Conservation (phyloP, 1,140 invertebrate genomes). For the Cherax destructor region DNA sequence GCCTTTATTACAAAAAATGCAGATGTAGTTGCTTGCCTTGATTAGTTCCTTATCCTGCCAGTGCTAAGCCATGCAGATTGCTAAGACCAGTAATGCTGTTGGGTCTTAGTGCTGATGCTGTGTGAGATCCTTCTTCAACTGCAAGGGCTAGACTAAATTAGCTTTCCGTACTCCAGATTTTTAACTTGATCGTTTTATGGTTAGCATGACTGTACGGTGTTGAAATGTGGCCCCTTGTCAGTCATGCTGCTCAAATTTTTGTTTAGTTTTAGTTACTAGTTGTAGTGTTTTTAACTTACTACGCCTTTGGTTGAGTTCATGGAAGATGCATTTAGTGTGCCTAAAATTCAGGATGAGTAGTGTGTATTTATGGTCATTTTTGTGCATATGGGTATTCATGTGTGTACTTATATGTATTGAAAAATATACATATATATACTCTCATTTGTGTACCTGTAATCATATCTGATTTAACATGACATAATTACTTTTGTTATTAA, state of each 20-base stretch:
- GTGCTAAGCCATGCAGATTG: not conserved
- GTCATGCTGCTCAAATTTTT: slow-evolving; percentile 27
- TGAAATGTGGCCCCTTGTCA: slow-evolving; percentile 54
- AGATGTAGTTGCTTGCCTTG: not conserved
- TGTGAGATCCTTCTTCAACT: not conserved
- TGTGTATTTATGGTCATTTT: not conserved
- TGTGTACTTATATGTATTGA: not conserved
- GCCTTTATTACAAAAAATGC: not conserved
- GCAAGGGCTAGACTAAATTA: not conserved
- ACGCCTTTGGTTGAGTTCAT: not conserved
- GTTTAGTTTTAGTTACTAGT: slow-evolving; percentile 26
- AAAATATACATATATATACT: not conserved
- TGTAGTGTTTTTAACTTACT: not conserved
- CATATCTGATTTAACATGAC: too few relatives aligned
- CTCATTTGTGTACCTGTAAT: too few relatives aligned
- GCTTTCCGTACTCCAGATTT: not conserved
- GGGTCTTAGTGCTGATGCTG: not conserved
- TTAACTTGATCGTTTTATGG: not conserved
- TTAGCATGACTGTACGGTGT: slow-evolving; percentile 39
- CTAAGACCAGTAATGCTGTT: not conserved
- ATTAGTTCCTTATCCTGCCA: not conserved
- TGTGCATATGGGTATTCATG: not conserved
- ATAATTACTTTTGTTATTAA: too few relatives aligned
- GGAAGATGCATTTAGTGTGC: too few relatives aligned
- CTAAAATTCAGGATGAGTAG: too few relatives aligned